Evolutionary conservation across 2,797 vertebrate species (phyloP).

Genomic region (Meriones psammophilus): DNA sequence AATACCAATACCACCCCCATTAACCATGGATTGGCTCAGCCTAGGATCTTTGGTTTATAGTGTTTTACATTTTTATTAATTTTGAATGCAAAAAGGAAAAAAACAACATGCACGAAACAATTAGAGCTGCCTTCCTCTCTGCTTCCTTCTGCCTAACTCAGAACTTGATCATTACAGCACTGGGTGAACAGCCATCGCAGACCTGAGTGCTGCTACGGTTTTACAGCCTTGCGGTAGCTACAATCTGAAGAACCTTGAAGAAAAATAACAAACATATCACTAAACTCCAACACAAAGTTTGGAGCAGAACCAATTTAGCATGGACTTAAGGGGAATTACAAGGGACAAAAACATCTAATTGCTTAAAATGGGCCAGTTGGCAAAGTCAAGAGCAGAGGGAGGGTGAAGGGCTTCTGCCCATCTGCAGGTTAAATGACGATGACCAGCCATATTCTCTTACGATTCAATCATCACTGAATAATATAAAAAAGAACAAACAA

Average conservation of each 20-base stretch:
- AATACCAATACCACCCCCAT: background rate
- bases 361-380: background rate
- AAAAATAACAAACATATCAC: background rate
- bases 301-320: constrained; percentile 41
- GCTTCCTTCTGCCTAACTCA: constrained; percentile 1
- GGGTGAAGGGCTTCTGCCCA: background rate
- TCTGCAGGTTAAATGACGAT: background rate
- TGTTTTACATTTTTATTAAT: constrained; percentile 65
- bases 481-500: background rate
- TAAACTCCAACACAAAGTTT: background rate
- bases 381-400: background rate
- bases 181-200: background rate
- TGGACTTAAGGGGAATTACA: constrained; percentile 36
- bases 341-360: background rate
- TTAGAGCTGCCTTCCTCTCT: background rate
- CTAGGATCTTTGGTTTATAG: constrained; percentile 42
- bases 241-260: constrained; percentile 45
- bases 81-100: constrained; percentile 58
- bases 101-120: background rate
- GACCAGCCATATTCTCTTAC: background rate
- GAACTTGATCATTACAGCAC: background rate
- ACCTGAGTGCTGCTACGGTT: background rate
- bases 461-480: background rate
- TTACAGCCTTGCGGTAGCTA: constrained; percentile 55
- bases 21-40: constrained; percentile 42